Conservation (phyloP, 2,113 vertebrate genomes). For the Cochlearius cochlearius region DNA sequence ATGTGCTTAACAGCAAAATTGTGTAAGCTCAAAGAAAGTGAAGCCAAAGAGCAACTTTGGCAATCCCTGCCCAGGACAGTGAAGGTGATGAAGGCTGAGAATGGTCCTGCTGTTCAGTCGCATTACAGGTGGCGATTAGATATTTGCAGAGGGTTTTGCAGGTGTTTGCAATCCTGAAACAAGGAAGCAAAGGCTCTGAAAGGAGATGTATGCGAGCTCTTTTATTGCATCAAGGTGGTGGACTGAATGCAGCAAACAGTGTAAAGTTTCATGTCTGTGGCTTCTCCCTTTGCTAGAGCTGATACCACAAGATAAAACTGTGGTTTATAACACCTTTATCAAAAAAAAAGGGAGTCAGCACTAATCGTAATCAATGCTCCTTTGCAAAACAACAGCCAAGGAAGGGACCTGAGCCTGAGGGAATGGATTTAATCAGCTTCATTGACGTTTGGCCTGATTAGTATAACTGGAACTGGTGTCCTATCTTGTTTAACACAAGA, state of each 20-base stretch:
- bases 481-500: background rate
- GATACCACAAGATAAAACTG: background rate
- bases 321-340: background rate
- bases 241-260: background rate
- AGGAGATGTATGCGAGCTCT: background rate
- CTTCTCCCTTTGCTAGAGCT: background rate
- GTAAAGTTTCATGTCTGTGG: background rate
- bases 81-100: background rate
- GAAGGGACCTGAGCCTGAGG: background rate
- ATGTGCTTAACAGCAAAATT: constrained; percentile 24
- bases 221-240: background rate
- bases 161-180: constrained; percentile 1
- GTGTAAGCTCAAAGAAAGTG: constrained; percentile 8
- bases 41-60: constrained; percentile 67
- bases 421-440: background rate
- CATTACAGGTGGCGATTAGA: background rate
- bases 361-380: background rate
- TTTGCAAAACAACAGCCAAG: background rate
- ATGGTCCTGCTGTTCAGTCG: background rate
- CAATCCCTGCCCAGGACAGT: constrained; percentile 7
- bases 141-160: constrained; percentile 17
- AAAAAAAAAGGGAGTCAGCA: background rate
- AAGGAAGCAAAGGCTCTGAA: background rate
- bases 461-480: background rate
- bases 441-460: background rate